Evolutionary conservation across 2,888 invertebrate genomes (phyloP), one percentile per base, ranked within the genome.

Genomic region (Lasioglossum morio): DNA sequence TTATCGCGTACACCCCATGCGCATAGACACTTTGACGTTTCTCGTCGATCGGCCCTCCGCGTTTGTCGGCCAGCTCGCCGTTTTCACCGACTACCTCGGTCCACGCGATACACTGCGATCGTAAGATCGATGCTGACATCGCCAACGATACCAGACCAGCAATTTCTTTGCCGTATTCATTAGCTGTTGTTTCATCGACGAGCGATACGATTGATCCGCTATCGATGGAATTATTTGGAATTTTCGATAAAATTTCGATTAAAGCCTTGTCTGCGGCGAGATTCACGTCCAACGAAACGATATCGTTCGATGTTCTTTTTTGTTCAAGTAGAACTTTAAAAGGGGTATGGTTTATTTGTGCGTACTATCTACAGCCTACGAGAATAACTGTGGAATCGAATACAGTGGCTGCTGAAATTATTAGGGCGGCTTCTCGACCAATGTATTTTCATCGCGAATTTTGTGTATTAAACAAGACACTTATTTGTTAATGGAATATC

Each of bases 21-120:
- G 82, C 78, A 60, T 60, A 82, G 82, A 86, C 77, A 84, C 87
- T 87, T 87, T 86, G 87, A 87, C 87, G 87, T 86, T 66, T 81
- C 84, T 79, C 87, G 81, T 81, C 79, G 83, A 87, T 83, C 82
- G 66, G 72, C 63, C 72, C 74, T 37, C 69, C 66, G 69, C 78
- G n/a, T n/a, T 83, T 80, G 86, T 82, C 82, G 81, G 30, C 66
- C 63, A 16, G 16, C 66, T 8, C 73, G 78, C 37, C 63, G 34
- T 46, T 77, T 74, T 75, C 63, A 12, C n/a, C n/a, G 60, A 53
- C 78, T 69, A 82, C n/a, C 82, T 69, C 46, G 27, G 66, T 16
- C 60, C 46, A 4, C 30, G 70, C 30, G 70, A 53, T 79, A 43
- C 63, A 63, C n/a, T 12, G 57, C 40, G 2, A 23, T 72, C 70